These are phyloP conservation scores for Phoxinus dragarum DNA, from an alignment of 2,797 vertebrate genomes.

Conservation along the genomic window DNA sequence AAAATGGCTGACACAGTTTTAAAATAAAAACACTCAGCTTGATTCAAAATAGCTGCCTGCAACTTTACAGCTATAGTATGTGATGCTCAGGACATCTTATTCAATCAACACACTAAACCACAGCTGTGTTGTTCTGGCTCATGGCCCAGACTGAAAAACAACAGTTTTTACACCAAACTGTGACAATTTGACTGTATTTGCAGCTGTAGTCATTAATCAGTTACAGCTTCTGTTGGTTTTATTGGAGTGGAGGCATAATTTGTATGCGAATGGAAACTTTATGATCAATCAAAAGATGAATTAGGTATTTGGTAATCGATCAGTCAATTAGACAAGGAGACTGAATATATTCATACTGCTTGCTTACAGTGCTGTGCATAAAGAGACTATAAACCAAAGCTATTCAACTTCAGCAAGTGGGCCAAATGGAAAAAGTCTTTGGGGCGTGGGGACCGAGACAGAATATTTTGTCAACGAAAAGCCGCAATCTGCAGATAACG, in stretches of 20 bases:
- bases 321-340: neutral
- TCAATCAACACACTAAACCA: conserved; percentile 33
- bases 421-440: neutral
- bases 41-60: conserved; percentile 16
- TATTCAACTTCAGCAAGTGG: neutral
- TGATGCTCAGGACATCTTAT: conserved; percentile 27
- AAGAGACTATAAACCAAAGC: neutral
- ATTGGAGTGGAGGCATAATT: neutral
- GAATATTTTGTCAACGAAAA: conserved; percentile 21
- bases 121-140: conserved; percentile 36
- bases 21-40: neutral
- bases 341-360: neutral
- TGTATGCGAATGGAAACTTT: neutral
- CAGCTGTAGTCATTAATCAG: conserved; percentile 35
- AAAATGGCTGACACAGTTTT: conserved; percentile 21
- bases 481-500: conserved; percentile 19
- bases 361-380: neutral
- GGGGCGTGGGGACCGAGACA: neutral
- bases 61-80: conserved; percentile 7
- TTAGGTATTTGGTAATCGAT: neutral
- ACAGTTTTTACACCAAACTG: conserved; percentile 28
- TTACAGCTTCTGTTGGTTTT: conserved; percentile 21
- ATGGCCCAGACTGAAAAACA: conserved; percentile 22
- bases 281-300: neutral
- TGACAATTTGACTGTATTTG: conserved; percentile 37